Evolutionary conservation across 2,113 vertebrate species (phyloP).

Genomic region (Mastomys natalensis): DNA sequence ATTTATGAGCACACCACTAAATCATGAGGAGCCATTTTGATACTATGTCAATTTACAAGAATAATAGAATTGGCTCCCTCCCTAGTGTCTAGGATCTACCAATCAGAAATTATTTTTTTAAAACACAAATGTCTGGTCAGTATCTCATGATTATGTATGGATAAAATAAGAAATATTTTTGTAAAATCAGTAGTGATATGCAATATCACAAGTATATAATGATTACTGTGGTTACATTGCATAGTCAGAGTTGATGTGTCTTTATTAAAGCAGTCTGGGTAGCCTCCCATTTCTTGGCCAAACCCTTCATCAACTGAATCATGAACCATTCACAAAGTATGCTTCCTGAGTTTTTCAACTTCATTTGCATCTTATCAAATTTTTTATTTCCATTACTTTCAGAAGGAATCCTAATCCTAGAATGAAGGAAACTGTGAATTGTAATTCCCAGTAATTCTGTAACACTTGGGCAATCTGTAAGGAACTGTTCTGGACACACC

Average conservation of each 20-base stretch:
- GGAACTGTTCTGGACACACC: background rate
- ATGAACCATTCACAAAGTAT: background rate
- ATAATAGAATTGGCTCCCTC: background rate
- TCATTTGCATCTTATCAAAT: background rate
- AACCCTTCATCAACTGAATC: background rate
- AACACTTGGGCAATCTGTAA: background rate
- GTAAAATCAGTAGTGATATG: background rate
- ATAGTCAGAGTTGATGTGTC: background rate
- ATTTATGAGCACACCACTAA: background rate
- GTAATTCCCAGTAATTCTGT: background rate
- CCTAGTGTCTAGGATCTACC: too few species aligned
- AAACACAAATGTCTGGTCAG: background rate
- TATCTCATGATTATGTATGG: background rate
- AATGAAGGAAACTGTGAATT: background rate
- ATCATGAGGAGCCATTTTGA: background rate
- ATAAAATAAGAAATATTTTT: background rate
- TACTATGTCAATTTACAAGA: background rate
- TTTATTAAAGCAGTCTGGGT: background rate
- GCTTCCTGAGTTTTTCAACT: conserved; percentile 28
- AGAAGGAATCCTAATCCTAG: background rate
- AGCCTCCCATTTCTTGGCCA: background rate
- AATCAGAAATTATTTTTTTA: background rate
- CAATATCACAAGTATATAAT: background rate
- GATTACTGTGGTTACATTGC: background rate
- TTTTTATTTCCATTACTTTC: background rate